Base-by-base conservation (phyloP, 2,797 vertebrate species). In the Cirrhinus molitorella region DNA sequence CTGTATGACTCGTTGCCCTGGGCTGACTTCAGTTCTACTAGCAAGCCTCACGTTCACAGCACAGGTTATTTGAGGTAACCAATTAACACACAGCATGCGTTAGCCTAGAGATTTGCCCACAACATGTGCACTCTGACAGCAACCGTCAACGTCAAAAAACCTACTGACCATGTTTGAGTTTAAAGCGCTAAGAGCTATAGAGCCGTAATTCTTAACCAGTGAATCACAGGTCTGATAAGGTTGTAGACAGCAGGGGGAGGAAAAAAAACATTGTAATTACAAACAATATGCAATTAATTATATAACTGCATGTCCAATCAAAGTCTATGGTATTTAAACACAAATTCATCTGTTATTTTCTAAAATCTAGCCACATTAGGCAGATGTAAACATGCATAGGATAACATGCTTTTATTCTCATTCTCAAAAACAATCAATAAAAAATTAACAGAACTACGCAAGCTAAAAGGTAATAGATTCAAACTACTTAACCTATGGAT, bases 81-180 rank as follows among this genome's bases (percentile, higher is more conserved):
- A 76, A 77, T 83, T 83, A 83, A 76, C 19, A 68, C 73, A 57
- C 73, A 57, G 81, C 81, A 82, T 51, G 71, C 2, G 14, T 61
- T 73, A 57, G 55, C 19, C 59, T 16, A 28, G 61, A 83, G 72
- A 75, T 83, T 83, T 76, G 49, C 49, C 71, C 71, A 31, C 57
- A 75, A 12, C n/a, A 34, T 65, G 9, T 57, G 47, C 72, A 76
- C 34, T n/a, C 47, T 74, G 61, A 55, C 72, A 66, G 5, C 63
- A 83, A 57, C 37, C 19, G 8, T 66, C 34, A 75, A 47, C 0
- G 31, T 67, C 10, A 55, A 76, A 73, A 81, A 76, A 83, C 8
- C 0, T 34, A 59, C 13, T 65, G 47, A 55, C 45, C 61, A 75
- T 66, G 63, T 67, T 21, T 51, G 25, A 71, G 13, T 47, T 80